Evolutionary conservation across 2,113 vertebrate genomes (phyloP), one percentile per base, ranked within the genome.

Genomic region (Prunella himalayana): DNA sequence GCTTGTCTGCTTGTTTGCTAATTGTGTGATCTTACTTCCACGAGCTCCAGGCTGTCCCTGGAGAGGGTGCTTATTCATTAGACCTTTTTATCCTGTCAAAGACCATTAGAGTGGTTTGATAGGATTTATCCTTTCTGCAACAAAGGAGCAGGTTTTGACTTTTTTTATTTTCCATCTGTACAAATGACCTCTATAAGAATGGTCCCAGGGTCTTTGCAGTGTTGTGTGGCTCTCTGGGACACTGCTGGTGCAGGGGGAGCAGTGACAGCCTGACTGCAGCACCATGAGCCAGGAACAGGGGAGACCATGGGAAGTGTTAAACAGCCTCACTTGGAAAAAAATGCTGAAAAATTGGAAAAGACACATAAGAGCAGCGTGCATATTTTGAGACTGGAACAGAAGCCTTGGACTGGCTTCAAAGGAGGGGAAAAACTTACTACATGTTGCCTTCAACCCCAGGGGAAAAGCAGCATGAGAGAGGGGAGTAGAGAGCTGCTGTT

Each of bases 1-100:
- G 76, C 86, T 93, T 92, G 76, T 97, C 95, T 95, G 77, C 80
- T 53, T 88, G 68, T 93, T 63, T 66, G 27, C 80, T 93, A 71
- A 90, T 88, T 92, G 82, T 91, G 64, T 81, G 80, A 88, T 95
- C 63, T 82, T 92, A 49, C 50, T 96, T 94, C 49, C 3, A 8
- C 83, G 91, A 90, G 63, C 72, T 93, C 64, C 0, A 0, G 72
- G 77, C 64, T 83, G 79, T 70, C 88, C 76, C 88, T 86, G 64
- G 88, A 88, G 92, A 95, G 51, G 31, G 30, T 63, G 51, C 24
- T 81, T 88, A 71, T 90, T 93, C 88, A 78, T 93, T 90, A 88
- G 88, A 60, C 56, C 56, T 95, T 95, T 94, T 94, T 91, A 86
- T 86, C 51, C 83, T 84, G 72, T 70, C 91, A 71, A 47, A 81